phyloP scores from a whole-genome alignment of 2,797 vertebrate species.

The Adrianichthys oophorus region DNA sequence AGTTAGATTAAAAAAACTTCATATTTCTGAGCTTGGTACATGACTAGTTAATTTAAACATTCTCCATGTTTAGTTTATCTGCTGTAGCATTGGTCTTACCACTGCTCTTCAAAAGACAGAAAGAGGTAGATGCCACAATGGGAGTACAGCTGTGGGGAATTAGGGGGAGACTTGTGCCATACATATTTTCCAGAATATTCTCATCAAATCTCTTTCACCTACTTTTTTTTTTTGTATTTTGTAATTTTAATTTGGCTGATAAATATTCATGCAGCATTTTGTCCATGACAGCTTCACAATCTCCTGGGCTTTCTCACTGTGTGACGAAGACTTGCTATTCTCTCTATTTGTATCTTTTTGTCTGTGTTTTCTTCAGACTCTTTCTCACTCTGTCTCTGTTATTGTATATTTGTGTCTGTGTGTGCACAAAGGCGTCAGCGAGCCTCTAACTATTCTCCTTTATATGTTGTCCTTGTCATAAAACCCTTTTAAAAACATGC shows the following conservation, averaged over 20 bases:
- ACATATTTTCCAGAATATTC: constrained; percentile 73
- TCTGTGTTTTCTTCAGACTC: constrained; percentile 51
- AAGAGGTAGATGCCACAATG: constrained; percentile 29
- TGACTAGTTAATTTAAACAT: constrained; percentile 45
- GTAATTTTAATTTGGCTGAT: constrained; percentile 78
- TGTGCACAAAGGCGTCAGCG: constrained; percentile 24
- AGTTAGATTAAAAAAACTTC: too few relatives aligned
- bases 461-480: constrained; percentile 59
- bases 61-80: constrained; percentile 18
- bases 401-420: constrained; percentile 8
- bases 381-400: constrained; percentile 20
- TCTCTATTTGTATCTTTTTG: constrained; percentile 60
- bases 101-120: constrained; percentile 1
- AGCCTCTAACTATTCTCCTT: constrained; percentile 44
- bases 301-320: constrained; percentile 68
- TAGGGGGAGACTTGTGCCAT: constrained; percentile 66
- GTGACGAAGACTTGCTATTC: constrained; percentile 65
- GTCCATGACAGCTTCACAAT: constrained; percentile 74
- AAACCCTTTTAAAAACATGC: constrained; percentile 29
- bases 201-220: constrained; percentile 57
- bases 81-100: too few relatives aligned
- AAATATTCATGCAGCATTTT: constrained; percentile 81
- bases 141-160: constrained; percentile 47
- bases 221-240: constrained; percentile 72
- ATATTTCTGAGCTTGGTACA: constrained; percentile 24